Conservation (phyloP, 2,113 vertebrate species). For the Peucedramus taeniatus region DNA sequence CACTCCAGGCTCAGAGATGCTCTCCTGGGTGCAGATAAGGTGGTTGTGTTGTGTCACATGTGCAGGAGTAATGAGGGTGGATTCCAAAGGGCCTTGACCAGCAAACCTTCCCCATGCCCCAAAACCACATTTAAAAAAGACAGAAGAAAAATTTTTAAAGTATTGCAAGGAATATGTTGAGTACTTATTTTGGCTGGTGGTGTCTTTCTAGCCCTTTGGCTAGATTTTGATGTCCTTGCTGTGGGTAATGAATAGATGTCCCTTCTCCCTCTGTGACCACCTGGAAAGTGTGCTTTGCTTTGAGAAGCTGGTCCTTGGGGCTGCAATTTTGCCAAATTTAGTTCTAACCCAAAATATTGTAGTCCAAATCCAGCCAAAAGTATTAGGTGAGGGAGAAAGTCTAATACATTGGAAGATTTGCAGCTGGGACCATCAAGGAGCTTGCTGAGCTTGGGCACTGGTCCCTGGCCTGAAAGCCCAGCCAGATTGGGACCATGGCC, state of each 20-base stretch:
- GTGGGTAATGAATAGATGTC: neutral
- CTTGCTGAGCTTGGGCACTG: neutral
- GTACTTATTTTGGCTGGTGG: neutral
- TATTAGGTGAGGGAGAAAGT: neutral
- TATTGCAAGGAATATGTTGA: neutral
- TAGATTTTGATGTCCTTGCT: neutral
- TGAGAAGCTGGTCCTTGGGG: neutral
- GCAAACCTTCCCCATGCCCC: neutral
- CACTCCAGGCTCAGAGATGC: neutral
- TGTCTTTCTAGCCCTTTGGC: neutral
- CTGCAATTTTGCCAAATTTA: neutral
- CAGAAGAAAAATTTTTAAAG: neutral
- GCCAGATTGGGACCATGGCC: rapidly evolving
- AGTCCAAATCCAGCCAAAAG: neutral
- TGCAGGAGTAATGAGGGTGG: neutral
- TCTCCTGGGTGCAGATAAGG: rapidly evolving
- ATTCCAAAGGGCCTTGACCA: neutral
- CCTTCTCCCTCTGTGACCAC: neutral
- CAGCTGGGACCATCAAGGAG: neutral
- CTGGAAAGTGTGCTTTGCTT: neutral
- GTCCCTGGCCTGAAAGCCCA: neutral
- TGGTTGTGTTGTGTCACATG: neutral
- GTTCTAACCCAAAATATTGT: neutral
- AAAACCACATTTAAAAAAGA: neutral
- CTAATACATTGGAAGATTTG: neutral